A percentile compares a stretch with the other conserved stretches of the same genome.
Evolutionary conservation across 2,888 invertebrate genomes (phyloP).

Genomic region (Drosophila nigricruria): DNA sequence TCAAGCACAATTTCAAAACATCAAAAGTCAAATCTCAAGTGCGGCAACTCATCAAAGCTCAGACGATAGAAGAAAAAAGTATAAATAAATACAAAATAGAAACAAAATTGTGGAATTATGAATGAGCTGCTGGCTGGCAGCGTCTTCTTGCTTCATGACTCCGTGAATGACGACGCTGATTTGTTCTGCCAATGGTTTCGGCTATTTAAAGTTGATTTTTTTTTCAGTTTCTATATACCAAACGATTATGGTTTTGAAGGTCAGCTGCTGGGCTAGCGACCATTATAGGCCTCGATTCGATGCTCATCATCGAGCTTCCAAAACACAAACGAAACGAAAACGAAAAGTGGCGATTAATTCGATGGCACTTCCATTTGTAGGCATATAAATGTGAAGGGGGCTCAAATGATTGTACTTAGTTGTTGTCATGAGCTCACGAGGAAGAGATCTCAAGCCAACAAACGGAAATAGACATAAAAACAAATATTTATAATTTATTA

Average conservation of each 20-base stretch:
- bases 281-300: slow-evolving; percentile 57
- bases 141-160: slow-evolving; percentile 44
- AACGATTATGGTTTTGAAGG: slow-evolving; percentile 59
- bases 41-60: slow-evolving; percentile 78
- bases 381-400: slow-evolving; percentile 70
- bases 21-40: slow-evolving; percentile 72
- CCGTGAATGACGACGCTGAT: slow-evolving; percentile 68
- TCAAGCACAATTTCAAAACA: slow-evolving; percentile 71
- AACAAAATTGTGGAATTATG: slow-evolving; percentile 58
- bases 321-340: slow-evolving; percentile 16
- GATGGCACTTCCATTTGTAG: slow-evolving; percentile 76
- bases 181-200: slow-evolving; percentile 46
- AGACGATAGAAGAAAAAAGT: slow-evolving; percentile 31
- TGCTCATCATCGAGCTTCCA: slow-evolving; percentile 42
- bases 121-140: slow-evolving; percentile 64
- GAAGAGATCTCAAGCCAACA: slow-evolving; percentile 31
- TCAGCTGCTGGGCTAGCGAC: slow-evolving; percentile 45
- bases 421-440: slow-evolving; percentile 39
- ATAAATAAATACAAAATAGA: slow-evolving; percentile 9
- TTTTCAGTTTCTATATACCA: slow-evolving; percentile 12
- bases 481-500: slow-evolving; percentile 59
- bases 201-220: slow-evolving; percentile 39
- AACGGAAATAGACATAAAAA: slow-evolving; percentile 36
- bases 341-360: slow-evolving; percentile 74
- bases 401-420: slow-evolving; percentile 10